Evolutionary conservation across 2,888 invertebrate genomes (phyloP).

Genomic region (Nomada lathburiana): DNA sequence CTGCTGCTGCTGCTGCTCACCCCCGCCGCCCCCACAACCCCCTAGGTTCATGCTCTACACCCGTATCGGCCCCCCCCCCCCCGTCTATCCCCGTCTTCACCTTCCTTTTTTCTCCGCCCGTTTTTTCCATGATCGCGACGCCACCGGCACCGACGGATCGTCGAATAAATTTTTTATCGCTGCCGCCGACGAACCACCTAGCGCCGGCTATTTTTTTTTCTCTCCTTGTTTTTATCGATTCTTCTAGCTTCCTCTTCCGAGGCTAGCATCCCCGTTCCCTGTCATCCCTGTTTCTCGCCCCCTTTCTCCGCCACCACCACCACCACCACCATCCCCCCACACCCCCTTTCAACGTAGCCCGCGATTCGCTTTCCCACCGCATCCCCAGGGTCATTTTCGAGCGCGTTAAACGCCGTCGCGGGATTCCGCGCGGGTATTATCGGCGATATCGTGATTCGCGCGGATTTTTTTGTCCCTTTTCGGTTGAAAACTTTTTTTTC

Average conservation of each 20-base stretch:
- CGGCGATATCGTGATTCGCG: slow-evolving; percentile 57
- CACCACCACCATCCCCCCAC: background rate
- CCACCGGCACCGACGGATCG: slow-evolving; percentile 67
- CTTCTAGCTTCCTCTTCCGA: slow-evolving; percentile 46
- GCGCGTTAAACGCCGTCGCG: slow-evolving; percentile 63
- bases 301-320: no score
- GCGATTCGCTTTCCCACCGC: slow-evolving; percentile 29
- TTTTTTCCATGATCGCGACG: slow-evolving; percentile 47
- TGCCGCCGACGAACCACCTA: slow-evolving; percentile 63
- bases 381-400: slow-evolving; percentile 66
- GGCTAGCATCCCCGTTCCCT: background rate
- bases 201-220: slow-evolving; percentile 43
- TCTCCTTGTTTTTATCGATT: slow-evolving; percentile 59
- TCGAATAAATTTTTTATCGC: slow-evolving; percentile 73
- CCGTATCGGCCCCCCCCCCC: slow-evolving; percentile 20
- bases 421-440: slow-evolving; percentile 59
- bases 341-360: slow-evolving; percentile 13
- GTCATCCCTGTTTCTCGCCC: slow-evolving; percentile 1
- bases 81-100: slow-evolving; percentile 31
- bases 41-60: slow-evolving; percentile 24
- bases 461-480: slow-evolving; percentile 10
- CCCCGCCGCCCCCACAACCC: no score
- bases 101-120: slow-evolving; percentile 29
- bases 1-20: background rate
- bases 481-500: no score